Evolutionary conservation across 92 coral and sea anemone genomes (phyloP), one percentile per base, ranked within the genome.

Genomic region (Epizoanthus illoricatus): DNA sequence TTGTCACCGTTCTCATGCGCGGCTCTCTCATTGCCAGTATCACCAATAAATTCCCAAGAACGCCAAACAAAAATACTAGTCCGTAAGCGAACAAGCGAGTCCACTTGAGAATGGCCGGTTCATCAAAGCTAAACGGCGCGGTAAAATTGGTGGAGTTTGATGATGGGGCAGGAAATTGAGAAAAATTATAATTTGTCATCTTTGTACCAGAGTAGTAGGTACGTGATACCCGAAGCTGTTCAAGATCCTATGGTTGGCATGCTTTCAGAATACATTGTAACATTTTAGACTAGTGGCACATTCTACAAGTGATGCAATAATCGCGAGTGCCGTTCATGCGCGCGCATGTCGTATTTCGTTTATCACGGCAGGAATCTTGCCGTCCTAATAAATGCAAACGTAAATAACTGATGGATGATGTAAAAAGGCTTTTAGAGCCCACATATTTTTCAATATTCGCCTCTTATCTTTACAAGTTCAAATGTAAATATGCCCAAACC

Each of bases 1-100:
- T 92, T 42, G 94, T 92, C 73, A 90, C 94, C 7, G 88, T 85
- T 20, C 70, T 76, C 97, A 92, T 92, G 23, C 79, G 83, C 6
- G 92, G 89, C 63, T 80, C 91, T 39, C 94, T 87, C 12, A 91
- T 86, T 18, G 90, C 92, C 33, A 88, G 80, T 8, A 92, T 88
- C 15, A 92, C 97, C 81, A 92, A 39, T 17, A 85, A 65, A 68
- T 92, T 92, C 1, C 97, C 97, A 18, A 86, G 42, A 24, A 88
- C 85, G 7, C 97, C 94, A 43, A 71, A 33, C 9, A 90, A 45
- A 57, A 91, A 92, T 33, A 90, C 75, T 42, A 88, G 11, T 5
- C 80, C 65, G 45, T 88, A 92, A 9, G 94, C 88, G 56, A 86
- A 56, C 9, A 90, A 39, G 40, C 87, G 93, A 18, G 69, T 20